Evolutionary conservation across 2,113 vertebrate genomes (phyloP).

Genomic region (Aptenodytes patagonicus): DNA sequence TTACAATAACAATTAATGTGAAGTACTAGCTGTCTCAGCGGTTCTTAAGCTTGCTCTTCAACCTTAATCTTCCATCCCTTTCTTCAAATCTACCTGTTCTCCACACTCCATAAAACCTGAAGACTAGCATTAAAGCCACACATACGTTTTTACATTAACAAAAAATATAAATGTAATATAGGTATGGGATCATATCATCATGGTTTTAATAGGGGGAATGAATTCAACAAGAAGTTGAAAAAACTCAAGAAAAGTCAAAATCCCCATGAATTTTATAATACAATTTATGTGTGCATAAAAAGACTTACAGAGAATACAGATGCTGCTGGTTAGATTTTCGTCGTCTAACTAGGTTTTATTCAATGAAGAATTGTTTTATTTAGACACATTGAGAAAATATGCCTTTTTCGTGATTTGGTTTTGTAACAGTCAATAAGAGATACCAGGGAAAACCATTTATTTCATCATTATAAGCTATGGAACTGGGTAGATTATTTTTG

Average conservation of each 20-base stretch:
- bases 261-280: neutral
- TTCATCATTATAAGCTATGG: neutral
- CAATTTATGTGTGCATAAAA: neutral
- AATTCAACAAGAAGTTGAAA: neutral
- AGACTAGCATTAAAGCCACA: neutral
- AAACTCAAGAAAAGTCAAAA: neutral
- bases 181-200: fast-evolving
- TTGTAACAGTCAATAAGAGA: neutral
- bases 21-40: neutral
- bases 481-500: conserved; percentile 10
- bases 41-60: neutral
- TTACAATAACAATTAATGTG: neutral
- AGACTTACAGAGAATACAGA: neutral
- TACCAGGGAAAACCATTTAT: neutral
- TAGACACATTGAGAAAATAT: neutral
- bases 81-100: neutral
- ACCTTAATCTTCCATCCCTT: neutral
- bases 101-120: neutral
- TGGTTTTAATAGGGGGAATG: neutral
- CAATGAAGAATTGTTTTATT: neutral
- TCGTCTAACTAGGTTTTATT: neutral
- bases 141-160: neutral
- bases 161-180: neutral
- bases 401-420: neutral
- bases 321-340: neutral